phyloP scores from a whole-genome alignment of 1,140 invertebrate species.

The Archivesica marissinica region DNA sequence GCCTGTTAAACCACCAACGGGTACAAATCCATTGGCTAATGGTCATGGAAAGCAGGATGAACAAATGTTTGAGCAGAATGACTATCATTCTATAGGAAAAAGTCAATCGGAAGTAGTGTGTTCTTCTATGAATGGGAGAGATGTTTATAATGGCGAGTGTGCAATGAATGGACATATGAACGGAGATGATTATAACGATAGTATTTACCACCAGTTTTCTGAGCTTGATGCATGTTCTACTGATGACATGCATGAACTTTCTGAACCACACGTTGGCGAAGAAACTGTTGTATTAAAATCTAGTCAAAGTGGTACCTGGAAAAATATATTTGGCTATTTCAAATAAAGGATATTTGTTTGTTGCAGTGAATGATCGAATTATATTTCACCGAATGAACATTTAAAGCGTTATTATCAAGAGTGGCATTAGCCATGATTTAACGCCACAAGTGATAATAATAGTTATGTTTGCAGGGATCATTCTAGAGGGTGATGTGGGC shows the following conservation, averaged over 20 bases:
- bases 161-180: background rate
- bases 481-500: too few species aligned
- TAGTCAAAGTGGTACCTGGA: constrained; percentile 14
- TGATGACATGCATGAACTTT: background rate
- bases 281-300: background rate
- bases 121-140: background rate
- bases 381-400: too few species aligned
- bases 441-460: too few species aligned
- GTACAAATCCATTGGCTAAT: background rate
- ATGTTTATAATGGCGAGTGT: background rate
- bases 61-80: background rate
- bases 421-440: too few species aligned
- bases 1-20: background rate
- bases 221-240: background rate
- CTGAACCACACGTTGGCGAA: background rate
- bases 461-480: too few species aligned
- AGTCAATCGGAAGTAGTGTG: background rate
- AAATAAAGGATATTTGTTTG: too few species aligned
- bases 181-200: background rate
- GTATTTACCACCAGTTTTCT: too few species aligned
- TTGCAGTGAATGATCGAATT: too few species aligned
- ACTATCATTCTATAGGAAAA: background rate
- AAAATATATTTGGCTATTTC: constrained; percentile 26
- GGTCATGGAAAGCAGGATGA: background rate
- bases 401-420: too few species aligned